Conservation (phyloP, 1,140 invertebrate species). For the Amphibalanus amphitrite region DNA sequence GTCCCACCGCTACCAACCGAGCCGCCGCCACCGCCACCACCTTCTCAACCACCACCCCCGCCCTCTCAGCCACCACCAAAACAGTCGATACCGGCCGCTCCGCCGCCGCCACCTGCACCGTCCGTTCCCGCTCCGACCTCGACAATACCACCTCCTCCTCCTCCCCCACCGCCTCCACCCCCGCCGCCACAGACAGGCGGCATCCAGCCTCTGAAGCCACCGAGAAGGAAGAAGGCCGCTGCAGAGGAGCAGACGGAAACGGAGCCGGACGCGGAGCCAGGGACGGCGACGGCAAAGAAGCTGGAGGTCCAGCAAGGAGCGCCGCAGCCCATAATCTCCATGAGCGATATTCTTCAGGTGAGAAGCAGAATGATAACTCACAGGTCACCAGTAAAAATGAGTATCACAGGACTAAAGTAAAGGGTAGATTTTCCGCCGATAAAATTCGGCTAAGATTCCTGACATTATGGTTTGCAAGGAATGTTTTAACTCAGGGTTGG, state of each 20-base stretch:
- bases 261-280: no score
- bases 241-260: not conserved
- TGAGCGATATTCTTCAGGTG: not conserved
- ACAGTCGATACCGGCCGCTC: not conserved
- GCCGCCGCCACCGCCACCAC: not conserved
- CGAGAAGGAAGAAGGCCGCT: not conserved
- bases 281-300: not conserved
- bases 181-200: not conserved
- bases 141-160: not conserved
- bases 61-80: not conserved
- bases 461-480: no score
- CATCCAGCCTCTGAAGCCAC: not conserved
- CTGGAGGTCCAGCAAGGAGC: not conserved
- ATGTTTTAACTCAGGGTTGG: no score
- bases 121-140: no score
- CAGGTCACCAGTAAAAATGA: no score
- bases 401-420: no score
- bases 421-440: no score
- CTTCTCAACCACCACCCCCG: no score
- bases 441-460: no score
- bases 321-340: not conserved
- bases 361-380: no score
- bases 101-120: no score
- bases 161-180: not conserved
- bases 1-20: not conserved